These are phyloP conservation scores for Ormyrus nitidulus DNA, from an alignment of 2,888 invertebrate genomes.

Conservation along the genomic window DNA sequence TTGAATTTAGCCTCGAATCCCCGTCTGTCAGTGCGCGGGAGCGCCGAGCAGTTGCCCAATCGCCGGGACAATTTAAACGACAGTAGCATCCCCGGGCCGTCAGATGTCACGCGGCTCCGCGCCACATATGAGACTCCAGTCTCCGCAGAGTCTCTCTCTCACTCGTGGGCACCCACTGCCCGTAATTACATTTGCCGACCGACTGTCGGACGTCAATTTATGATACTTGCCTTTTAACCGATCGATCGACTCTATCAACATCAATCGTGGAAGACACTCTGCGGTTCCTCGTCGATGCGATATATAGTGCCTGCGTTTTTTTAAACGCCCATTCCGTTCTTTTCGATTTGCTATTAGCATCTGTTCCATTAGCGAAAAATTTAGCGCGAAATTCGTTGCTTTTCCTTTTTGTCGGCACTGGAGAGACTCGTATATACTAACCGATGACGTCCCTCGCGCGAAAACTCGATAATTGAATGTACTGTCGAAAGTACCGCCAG, in stretches of 20 bases:
- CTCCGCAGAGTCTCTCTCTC: slow-evolving; percentile 8
- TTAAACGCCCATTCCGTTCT: too few species aligned
- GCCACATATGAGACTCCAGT: slow-evolving; percentile 11
- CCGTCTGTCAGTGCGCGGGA: background rate
- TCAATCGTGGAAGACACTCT: background rate
- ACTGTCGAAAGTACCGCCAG: background rate
- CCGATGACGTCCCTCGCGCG: background rate
- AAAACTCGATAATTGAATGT: slow-evolving; percentile 44
- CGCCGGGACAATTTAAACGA: slow-evolving; percentile 24
- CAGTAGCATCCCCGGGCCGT: slow-evolving; percentile 6
- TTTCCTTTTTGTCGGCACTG: too few species aligned
- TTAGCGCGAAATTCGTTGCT: too few species aligned
- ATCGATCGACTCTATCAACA: background rate
- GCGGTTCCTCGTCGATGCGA: background rate
- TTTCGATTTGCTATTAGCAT: too few species aligned
- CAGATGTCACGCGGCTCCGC: slow-evolving; percentile 19
- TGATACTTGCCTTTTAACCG: slow-evolving; percentile 27
- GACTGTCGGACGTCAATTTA: slow-evolving; percentile 16
- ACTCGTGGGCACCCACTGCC: background rate
- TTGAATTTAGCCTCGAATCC: slow-evolving; percentile 23
- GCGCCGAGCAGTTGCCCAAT: background rate
- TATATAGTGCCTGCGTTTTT: too few species aligned
- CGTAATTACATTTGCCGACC: slow-evolving; percentile 27
- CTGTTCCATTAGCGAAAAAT: too few species aligned
- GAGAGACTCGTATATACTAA: background rate